Conservation (phyloP, 2,888 invertebrate species). For the Helobdella robusta region DNA sequence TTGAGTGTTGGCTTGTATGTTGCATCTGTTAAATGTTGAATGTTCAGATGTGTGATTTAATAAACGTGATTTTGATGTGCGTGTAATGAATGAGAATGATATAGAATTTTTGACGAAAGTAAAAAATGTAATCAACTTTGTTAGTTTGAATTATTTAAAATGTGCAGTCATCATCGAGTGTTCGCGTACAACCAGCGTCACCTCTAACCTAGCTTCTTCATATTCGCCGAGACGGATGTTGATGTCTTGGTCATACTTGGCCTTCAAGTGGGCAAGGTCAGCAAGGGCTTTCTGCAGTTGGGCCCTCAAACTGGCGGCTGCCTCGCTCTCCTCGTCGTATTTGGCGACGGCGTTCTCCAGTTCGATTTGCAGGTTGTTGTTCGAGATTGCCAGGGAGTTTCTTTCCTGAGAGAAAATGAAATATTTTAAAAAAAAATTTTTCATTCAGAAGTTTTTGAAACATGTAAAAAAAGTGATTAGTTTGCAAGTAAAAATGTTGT, state of each 20-base stretch:
- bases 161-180: too few species aligned
- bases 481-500: too few species aligned
- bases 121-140: too few species aligned
- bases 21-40: too few species aligned
- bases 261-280: conserved; percentile 79
- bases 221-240: conserved; percentile 83
- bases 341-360: conserved; percentile 65
- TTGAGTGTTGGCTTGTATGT: too few species aligned
- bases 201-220: conserved; percentile 56
- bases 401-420: conserved; percentile 31
- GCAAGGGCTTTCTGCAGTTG: conserved; percentile 85
- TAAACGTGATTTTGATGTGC: too few species aligned
- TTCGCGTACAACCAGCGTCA: not conserved
- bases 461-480: too few species aligned
- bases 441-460: not conserved
- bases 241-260: conserved; percentile 89
- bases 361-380: conserved; percentile 45
- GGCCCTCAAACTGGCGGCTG: conserved; percentile 87
- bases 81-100: too few species aligned
- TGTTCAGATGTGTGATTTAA: too few species aligned
- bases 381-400: conserved; percentile 44
- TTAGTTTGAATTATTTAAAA: too few species aligned
- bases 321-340: conserved; percentile 94
- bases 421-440: not conserved
- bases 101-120: too few species aligned